phyloP scores from a whole-genome alignment of 2,888 invertebrate species.

The Eristalis intricaria region DNA sequence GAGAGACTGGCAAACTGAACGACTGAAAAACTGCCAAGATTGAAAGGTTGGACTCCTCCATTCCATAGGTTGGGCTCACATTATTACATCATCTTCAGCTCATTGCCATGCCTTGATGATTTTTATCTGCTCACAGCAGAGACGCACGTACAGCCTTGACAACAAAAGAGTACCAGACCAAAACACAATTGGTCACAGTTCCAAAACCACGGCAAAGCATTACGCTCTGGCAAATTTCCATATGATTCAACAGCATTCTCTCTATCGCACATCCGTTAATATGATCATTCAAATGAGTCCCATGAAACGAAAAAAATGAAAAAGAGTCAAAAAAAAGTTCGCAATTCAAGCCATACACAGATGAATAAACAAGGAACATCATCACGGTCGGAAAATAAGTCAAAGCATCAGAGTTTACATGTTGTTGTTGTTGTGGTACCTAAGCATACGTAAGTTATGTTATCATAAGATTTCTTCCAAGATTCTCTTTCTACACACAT shows the following conservation, averaged over 20 bases:
- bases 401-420: not conserved
- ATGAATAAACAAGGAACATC: not conserved
- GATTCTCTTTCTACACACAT: not conserved
- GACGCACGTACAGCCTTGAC: not conserved
- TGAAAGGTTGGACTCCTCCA: no score
- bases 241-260: not conserved
- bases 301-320: not conserved
- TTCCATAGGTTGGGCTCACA: no score
- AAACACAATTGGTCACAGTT: not conserved
- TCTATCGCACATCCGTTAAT: not conserved
- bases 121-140: no score
- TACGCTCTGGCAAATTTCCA: not conserved
- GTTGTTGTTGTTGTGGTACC: not conserved
- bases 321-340: not conserved
- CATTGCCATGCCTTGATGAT: no score
- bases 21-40: no score
- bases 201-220: not conserved
- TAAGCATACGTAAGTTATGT: constrained; percentile 18
- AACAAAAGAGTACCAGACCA: not conserved
- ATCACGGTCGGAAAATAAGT: not conserved
- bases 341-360: not conserved
- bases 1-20: no score
- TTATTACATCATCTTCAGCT: no score
- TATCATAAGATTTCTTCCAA: constrained; percentile 53
- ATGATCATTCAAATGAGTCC: not conserved